Evolutionary conservation across 2,888 invertebrate species (phyloP), one percentile per base, ranked within the genome.

Genomic region (Himalopsyche anomala): DNA sequence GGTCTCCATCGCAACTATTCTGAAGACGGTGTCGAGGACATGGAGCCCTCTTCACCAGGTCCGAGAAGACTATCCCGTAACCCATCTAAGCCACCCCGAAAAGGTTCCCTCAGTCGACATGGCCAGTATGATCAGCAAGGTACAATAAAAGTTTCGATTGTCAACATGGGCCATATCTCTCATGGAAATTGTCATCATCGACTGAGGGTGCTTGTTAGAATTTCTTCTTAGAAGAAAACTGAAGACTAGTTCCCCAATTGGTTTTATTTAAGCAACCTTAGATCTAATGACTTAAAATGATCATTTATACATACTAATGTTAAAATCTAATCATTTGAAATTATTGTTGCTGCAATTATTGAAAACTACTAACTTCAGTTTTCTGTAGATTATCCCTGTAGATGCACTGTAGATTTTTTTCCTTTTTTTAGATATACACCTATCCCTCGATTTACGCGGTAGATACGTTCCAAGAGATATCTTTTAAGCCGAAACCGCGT

Each of bases 1-100:
- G 96, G 98, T 89, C 93, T 98, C 28, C 96, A 97, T 89, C 94
- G 96, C 85, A 96, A 97, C 91, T 98, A 97, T 91, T 93, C 95
- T 0, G 98, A 98, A 89, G 98, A 98, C 90, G 96, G 94, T 0
- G 95, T 93, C 0, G 96, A 96, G 90, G 94, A 94, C 0, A 96
- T 96, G 88, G 96, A 96, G 89, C 93, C 95, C 89, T 92, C 94
- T 91, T 93, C 94, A 89, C 89, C 89, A 5, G 74, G 84, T 15
- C 45, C 82, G 51, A 86, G 88, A 17, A 80, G 87, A 54, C 83
- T 87, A 19, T 83, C 87, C 38, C 55, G 88, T 15, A 87, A 87
- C 62, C 97, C 97, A 0, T 91, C 96, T 0, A 92, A 96, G 86
- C 97, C 97, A 2, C 95, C 96, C 0, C 93, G 97, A 80, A 97